Evolutionary conservation across 2,888 invertebrate genomes (phyloP).

Genomic region (Dicyrtomina minuta): DNA sequence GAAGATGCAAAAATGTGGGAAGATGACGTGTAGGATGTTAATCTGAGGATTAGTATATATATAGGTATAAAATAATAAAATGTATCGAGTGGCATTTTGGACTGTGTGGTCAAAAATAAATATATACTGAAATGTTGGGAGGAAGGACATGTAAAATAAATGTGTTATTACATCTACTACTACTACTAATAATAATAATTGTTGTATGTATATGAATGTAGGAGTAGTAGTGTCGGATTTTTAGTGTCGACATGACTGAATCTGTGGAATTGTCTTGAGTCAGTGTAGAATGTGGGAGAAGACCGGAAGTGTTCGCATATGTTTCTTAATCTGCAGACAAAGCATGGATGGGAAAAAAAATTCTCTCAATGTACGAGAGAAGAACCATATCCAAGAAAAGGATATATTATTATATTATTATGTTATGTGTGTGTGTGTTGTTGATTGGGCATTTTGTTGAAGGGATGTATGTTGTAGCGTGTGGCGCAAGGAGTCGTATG

Average conservation of each 20-base stretch:
- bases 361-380: not conserved
- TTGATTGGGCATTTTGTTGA: not conserved
- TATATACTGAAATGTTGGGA: not conserved
- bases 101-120: not conserved
- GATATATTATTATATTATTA: too few species aligned
- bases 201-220: not conserved
- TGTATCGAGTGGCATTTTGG: too few species aligned
- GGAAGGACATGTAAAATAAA: not conserved
- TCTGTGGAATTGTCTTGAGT: not conserved
- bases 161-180: too few species aligned
- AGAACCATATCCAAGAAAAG: not conserved
- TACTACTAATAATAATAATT: not conserved
- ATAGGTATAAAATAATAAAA: too few species aligned
- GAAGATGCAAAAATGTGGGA: not conserved
- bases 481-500: slow-evolving; percentile 4
- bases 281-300: slow-evolving; percentile 20
- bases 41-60: not conserved
- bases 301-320: slow-evolving; percentile 52
- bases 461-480: not conserved
- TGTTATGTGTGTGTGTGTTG: not conserved
- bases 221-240: too few species aligned
- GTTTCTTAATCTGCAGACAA: slow-evolving; percentile 40
- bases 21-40: not conserved
- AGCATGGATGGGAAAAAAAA: slow-evolving; percentile 36
- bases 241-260: not conserved